Percentiles rank a stretch among this genome's conserved stretches.
phyloP scores from a whole-genome alignment of 2,797 vertebrate genomes.

The Epinephelus awoara region DNA sequence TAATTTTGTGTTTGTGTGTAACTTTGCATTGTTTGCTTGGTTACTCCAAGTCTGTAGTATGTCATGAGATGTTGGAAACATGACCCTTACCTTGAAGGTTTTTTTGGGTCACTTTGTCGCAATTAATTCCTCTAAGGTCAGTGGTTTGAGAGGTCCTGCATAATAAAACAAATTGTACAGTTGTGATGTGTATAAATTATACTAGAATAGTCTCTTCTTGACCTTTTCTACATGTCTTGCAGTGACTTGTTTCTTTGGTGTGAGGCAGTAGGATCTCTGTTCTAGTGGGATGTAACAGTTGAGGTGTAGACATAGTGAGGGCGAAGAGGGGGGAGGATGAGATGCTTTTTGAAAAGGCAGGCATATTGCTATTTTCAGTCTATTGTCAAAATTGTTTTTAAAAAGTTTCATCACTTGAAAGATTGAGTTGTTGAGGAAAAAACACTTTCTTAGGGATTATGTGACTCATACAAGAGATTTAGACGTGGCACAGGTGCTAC shows the following conservation, averaged over 20 bases:
- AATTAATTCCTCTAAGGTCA: background rate
- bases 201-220: conserved; percentile 32
- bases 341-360: conserved; percentile 13
- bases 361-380: conserved; percentile 11
- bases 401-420: conserved; percentile 12
- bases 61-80: background rate
- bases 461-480: conserved; percentile 37
- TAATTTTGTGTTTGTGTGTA: background rate
- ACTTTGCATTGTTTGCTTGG: background rate
- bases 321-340: background rate
- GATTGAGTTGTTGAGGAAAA: conserved; percentile 21
- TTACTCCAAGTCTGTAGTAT: background rate
- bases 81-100: background rate
- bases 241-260: conserved; percentile 27
- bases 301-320: background rate
- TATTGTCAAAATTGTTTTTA: background rate
- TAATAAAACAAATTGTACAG: background rate
- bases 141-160: background rate
- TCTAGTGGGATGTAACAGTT: background rate
- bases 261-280: conserved; percentile 2
- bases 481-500: conserved; percentile 40
- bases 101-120: background rate
- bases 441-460: conserved; percentile 20
- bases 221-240: conserved; percentile 17
- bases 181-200: conserved; percentile 27